These are phyloP conservation scores for Eledona agricola DNA, from an alignment of 2,888 invertebrate species.

Conservation along the genomic window DNA sequence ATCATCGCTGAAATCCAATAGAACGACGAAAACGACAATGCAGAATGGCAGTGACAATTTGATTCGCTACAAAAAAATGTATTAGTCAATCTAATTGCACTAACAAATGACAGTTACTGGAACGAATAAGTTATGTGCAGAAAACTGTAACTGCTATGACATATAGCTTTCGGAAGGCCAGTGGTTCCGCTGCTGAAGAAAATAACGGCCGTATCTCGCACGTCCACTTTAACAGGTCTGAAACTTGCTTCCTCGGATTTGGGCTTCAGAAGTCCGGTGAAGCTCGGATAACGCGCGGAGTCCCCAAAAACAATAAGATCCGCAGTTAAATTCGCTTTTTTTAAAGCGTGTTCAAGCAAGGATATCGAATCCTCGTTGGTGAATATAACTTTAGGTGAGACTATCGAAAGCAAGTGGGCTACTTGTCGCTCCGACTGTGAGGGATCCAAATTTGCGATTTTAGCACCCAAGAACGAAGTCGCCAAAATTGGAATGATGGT, in stretches of 20 bases:
- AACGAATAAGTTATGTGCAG: constrained; percentile 22
- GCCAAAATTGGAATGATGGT: constrained; percentile 63
- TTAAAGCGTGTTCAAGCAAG: constrained; percentile 39
- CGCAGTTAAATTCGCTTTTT: constrained; percentile 32
- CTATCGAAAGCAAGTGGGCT: constrained; percentile 43
- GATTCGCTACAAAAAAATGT: constrained; percentile 13
- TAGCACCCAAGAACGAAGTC: constrained; percentile 61
- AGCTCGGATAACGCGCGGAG: constrained; percentile 38
- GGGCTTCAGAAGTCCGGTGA: constrained; percentile 36
- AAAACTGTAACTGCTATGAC: constrained; percentile 45
- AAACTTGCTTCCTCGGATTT: constrained; percentile 14
- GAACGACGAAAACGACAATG: constrained; percentile 44
- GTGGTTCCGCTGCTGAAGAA: constrained; percentile 57
- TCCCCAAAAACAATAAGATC: constrained; percentile 48
- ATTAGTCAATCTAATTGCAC: background rate
- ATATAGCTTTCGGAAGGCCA: constrained; percentile 54
- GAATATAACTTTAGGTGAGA: constrained; percentile 41
- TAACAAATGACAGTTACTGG: constrained; percentile 22
- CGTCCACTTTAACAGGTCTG: constrained; percentile 18
- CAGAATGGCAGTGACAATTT: constrained; percentile 7
- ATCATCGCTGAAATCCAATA: constrained; percentile 52
- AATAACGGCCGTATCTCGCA: constrained; percentile 47
- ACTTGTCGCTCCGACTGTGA: constrained; percentile 45
- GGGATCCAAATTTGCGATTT: constrained; percentile 51
- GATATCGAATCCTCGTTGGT: constrained; percentile 33